Evolutionary conservation across 1,140 invertebrate species (phyloP), one percentile per base, ranked within the genome.

Genomic region (Teleopsis dalmanni): DNA sequence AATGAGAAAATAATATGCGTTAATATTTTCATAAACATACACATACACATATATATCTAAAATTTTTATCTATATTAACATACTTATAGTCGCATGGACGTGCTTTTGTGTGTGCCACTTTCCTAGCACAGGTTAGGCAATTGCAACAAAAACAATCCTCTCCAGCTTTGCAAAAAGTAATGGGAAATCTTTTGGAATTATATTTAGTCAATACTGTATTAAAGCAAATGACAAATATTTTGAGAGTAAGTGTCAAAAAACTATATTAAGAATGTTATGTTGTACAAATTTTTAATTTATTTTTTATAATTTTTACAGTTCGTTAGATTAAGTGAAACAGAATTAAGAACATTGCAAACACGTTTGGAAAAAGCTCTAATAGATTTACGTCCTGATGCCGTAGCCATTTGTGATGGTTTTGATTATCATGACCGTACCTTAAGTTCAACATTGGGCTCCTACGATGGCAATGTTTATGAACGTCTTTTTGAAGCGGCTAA

Each of bases 401-500:
- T 95, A 0, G 81, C 84, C 4, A 74, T 95, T 9, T 89, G 93
- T 0, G 91, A 95, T 67, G 81, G 86, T 4, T 95, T 95, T 59
- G 89, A 94, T 66, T 79, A 34, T 45, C 77, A 80, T 14, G 93
- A 96, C 66, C 79, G 83, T 56, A 78, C 89, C 29, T 70, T 96
- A 3, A 74, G 78, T 25, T 95, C 91, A 4, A 81, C 87, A 1
- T 70, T 96, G 11, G 93, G 93, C 3, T 78, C 86, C n/a, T 92
- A 86, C 62, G 93, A 96, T 71, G 93, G 94, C 8, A 81, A 90
- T 48, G 91, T 94, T 10, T 97, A 96, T 70, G 81, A 91, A 57
- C 80, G 89, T 42, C 72, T 97, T 5, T 91, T 87, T 58, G 80
- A 86, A 36, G 88, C 85, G 62, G 89, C 91, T 0, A 76, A 82